Conservation (phyloP, 2,888 invertebrate species). For the Tolmerus cingulatus region DNA sequence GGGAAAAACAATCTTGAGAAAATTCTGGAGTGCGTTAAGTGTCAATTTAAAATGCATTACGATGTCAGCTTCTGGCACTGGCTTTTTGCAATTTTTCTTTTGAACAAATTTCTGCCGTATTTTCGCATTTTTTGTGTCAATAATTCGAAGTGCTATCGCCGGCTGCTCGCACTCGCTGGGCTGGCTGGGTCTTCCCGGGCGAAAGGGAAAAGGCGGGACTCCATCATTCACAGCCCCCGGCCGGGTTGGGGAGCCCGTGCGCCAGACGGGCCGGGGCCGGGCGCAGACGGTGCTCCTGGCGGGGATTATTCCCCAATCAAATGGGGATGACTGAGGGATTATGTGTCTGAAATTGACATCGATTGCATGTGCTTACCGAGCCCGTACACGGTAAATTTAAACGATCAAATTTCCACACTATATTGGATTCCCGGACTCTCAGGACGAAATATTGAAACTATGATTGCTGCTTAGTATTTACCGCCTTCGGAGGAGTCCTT, state of each 20-base stretch:
- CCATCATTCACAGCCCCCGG: neutral
- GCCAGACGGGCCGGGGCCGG: neutral
- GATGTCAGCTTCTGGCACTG: slow-evolving; percentile 6
- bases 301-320: slow-evolving; percentile 37
- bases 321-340: slow-evolving; percentile 39
- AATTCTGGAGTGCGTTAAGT: slow-evolving; percentile 26
- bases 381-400: slow-evolving; percentile 21
- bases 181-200: neutral
- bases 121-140: neutral
- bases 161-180: neutral
- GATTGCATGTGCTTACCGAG: slow-evolving; percentile 4
- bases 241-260: neutral
- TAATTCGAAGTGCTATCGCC: neutral
- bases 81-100: neutral
- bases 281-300: neutral
- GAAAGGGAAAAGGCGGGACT: neutral
- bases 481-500: neutral
- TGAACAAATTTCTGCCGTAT: neutral
- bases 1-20: slow-evolving; percentile 21
- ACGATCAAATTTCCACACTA: slow-evolving; percentile 9
- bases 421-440: slow-evolving; percentile 17
- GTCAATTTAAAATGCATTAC: slow-evolving; percentile 39
- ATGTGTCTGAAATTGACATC: slow-evolving; percentile 38
- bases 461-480: neutral
- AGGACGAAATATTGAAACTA: neutral